Percentiles rank a stretch among this genome's conserved stretches.
phyloP scores from a whole-genome alignment of 2,797 vertebrate genomes.

The Tarsius wallacei region DNA sequence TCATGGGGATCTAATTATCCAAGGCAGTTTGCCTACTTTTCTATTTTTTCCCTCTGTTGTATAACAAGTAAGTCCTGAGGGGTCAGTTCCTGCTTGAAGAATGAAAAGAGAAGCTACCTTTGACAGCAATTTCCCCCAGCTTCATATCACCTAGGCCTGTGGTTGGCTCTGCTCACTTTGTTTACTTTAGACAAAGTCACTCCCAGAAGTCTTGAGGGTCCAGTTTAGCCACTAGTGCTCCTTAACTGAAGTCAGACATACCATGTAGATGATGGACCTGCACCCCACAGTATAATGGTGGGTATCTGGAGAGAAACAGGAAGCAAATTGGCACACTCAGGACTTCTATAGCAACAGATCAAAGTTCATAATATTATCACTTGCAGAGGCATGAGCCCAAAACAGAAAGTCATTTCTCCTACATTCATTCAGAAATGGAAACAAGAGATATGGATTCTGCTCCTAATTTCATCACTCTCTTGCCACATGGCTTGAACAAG shows the following conservation, averaged over 20 bases:
- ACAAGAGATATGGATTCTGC: not conserved
- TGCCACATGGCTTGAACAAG: slow-evolving; percentile 61
- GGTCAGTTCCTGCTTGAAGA: not conserved
- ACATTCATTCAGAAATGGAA: slow-evolving; percentile 28
- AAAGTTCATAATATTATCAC: slow-evolving; percentile 1
- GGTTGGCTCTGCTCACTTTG: not conserved
- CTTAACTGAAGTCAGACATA: not conserved
- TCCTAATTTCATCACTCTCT: slow-evolving; percentile 70
- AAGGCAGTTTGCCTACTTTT: not conserved
- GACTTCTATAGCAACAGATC: not conserved
- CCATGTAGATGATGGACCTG: not conserved
- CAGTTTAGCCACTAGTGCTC: not conserved
- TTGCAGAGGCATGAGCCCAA: not conserved
- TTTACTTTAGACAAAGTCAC: not conserved
- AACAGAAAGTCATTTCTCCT: not conserved
- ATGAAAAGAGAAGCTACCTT: slow-evolving; percentile 35
- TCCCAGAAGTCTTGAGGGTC: slow-evolving; percentile 27
- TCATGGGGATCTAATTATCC: not conserved
- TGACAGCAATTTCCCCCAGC: not conserved
- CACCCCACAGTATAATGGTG: not conserved
- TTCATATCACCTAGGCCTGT: not conserved
- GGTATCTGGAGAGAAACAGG: not conserved
- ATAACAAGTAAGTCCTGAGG: not conserved
- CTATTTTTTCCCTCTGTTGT: slow-evolving; percentile 4
- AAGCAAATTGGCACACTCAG: not conserved